Evolutionary conservation across 2,888 invertebrate species (phyloP), one percentile per base, ranked within the genome.

Genomic region (Ennomos erosarius): DNA sequence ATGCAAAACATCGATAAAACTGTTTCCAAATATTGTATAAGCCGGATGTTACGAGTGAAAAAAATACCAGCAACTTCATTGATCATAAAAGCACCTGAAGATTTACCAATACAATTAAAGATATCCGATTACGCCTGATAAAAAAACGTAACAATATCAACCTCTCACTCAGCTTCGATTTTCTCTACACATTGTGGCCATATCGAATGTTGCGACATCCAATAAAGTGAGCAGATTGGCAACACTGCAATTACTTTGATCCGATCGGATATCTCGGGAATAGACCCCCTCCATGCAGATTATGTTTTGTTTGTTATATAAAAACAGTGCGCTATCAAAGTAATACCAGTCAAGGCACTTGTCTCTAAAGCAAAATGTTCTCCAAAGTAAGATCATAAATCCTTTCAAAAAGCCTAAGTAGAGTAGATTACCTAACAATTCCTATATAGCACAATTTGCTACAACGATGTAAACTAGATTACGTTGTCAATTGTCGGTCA

Each of bases 231-330:
- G 78, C 78, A 88, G 88, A 90, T 91, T 90, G 88, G 83, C 85
- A 90, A 90, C 71, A 81, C 81, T 59, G 85, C 89, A 87, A 90
- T 90, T 88, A 88, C 88, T 79, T 75, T 84, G 87, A 90, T 89
- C 88, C 79, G 87, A 89, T 90, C 89, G 82, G 88, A 90, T 90
- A 88, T 88, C 84, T 79, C 84, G 71, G 89, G 88, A 88, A 85
- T 85, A 87, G 82, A 74, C 76, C 87, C 90, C 89, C 90, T 79
- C 89, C 86, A 84, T 67, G 56, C 65, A 67, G 70, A 78, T 84
- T 84, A 83, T 84, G 81, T 87, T 90, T 91, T 90, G 87, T 90
- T 90, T 85, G 85, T 88, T 90, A 91, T 91, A 92, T 92, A 92
- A 90, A 91, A 92, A 90, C 88, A 87, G 83, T 80, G 78, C 81